These are phyloP conservation scores for Acanthaster planci DNA, from an alignment of 35 echinoderm and acorn worm genomes.

Conservation along the genomic window DNA sequence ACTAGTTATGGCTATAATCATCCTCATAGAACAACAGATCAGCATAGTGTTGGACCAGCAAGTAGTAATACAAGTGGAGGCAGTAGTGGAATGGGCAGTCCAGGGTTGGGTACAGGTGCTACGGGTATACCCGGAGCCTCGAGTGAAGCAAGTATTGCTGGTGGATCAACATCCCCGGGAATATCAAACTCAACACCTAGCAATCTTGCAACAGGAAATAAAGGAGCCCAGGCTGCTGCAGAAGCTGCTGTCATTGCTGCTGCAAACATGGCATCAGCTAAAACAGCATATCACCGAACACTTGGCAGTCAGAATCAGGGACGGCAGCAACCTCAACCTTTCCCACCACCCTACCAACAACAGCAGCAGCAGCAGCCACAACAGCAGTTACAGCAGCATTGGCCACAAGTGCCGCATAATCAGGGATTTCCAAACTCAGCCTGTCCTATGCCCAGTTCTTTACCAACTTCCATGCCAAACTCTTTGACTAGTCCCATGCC, in stretches of 20 bases:
- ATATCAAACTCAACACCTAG: background rate
- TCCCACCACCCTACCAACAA: slow-evolving; percentile 41
- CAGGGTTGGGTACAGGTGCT: slow-evolving; percentile 14
- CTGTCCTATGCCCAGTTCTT: slow-evolving; percentile 29
- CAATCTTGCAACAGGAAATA: background rate
- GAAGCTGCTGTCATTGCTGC: slow-evolving; percentile 74
- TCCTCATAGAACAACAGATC: slow-evolving; percentile 48
- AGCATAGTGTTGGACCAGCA: slow-evolving; percentile 1
- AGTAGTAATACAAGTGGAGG: slow-evolving; percentile 17
- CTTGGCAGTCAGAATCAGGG: slow-evolving; percentile 46
- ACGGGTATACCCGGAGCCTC: slow-evolving; percentile 24
- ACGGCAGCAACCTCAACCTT: slow-evolving; percentile 22
- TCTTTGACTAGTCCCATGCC: slow-evolving; percentile 40
- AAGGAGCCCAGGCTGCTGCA: slow-evolving; percentile 74
- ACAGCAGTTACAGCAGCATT: background rate
- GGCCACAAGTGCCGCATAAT: slow-evolving; percentile 14
- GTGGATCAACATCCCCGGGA: slow-evolving; percentile 4
- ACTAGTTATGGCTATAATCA: slow-evolving; percentile 31
- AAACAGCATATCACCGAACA: slow-evolving; percentile 55
- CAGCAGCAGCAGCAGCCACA: slow-evolving; percentile 44
- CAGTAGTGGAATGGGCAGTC: slow-evolving; percentile 3
- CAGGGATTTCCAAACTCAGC: slow-evolving; percentile 51
- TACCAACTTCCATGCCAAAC: slow-evolving; percentile 44
- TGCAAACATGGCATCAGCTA: slow-evolving; percentile 61
- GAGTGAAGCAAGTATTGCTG: slow-evolving; percentile 10